Evolutionary conservation across 2,113 vertebrate genomes (phyloP).

Genomic region (Catharus bicknelli): DNA sequence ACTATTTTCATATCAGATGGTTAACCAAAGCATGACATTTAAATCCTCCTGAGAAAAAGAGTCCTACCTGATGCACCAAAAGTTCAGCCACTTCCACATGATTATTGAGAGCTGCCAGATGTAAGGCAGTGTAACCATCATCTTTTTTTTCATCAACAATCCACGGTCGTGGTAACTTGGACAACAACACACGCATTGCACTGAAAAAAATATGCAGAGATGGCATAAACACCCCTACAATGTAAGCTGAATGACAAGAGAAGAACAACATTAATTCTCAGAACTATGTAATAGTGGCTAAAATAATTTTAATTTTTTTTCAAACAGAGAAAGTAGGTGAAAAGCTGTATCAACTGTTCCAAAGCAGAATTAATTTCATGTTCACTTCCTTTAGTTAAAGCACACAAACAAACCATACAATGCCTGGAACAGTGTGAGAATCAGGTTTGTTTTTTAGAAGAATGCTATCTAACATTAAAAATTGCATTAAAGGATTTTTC

Average conservation of each 20-base stretch:
- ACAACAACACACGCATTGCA: slow-evolving; percentile 95
- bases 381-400: background rate
- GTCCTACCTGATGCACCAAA: slow-evolving; percentile 93
- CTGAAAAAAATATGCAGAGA: slow-evolving; percentile 71
- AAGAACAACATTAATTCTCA: background rate
- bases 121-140: slow-evolving; percentile 96
- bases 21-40: slow-evolving; percentile 6
- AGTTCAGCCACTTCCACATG: slow-evolving; percentile 98
- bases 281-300: background rate
- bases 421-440: background rate
- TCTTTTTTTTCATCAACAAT: slow-evolving; percentile 99
- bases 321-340: background rate
- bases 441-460: background rate
- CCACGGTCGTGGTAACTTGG: slow-evolving; percentile 96
- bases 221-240: background rate
- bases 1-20: background rate
- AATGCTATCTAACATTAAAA: background rate
- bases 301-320: background rate
- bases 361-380: background rate
- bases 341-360: background rate
- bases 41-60: background rate
- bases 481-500: background rate
- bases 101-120: slow-evolving; percentile 98
- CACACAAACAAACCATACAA: background rate
- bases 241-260: background rate